These are phyloP conservation scores for Bettongia penicillata DNA, from an alignment of 2,113 vertebrate genomes.

Conservation along the genomic window DNA sequence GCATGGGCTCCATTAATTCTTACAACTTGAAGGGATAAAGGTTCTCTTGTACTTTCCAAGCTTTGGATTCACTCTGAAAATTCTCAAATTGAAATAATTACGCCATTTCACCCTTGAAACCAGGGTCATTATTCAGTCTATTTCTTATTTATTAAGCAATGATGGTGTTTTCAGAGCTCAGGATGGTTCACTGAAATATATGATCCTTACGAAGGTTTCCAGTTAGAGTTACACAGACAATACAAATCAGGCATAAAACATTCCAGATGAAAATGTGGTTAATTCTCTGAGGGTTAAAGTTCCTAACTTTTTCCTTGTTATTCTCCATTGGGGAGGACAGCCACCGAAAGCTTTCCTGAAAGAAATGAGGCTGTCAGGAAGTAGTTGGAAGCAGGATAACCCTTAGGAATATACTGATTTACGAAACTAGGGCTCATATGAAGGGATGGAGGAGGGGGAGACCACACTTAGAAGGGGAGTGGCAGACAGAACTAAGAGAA, in stretches of 20 bases:
- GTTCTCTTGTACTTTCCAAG: not conserved
- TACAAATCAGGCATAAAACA: conserved; percentile 28
- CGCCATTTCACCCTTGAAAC: conserved; percentile 5
- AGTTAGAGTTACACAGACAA: conserved; percentile 18
- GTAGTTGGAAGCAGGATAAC: not conserved
- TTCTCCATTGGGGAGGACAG: not conserved
- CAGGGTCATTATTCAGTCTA: not conserved
- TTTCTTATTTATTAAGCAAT: conserved; percentile 34
- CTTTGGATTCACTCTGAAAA: not conserved
- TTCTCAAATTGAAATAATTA: conserved; percentile 4
- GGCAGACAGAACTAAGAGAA: not conserved
- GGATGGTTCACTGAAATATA: conserved; percentile 35
- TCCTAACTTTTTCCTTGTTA: conserved; percentile 2
- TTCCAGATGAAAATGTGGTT: not conserved
- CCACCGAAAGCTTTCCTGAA: not conserved
- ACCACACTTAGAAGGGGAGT: conserved; percentile 6
- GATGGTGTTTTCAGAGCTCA: conserved; percentile 10
- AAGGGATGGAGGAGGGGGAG: not conserved
- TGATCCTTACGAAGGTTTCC: not conserved
- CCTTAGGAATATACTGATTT: not conserved
- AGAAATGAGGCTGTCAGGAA: not conserved
- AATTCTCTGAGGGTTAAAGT: not conserved
- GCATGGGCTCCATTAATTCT: not conserved
- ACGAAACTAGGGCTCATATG: not conserved
- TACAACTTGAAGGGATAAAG: not conserved